These are phyloP conservation scores for Tetanocera ferruginea DNA, from an alignment of 2,888 invertebrate species.

Conservation along the genomic window DNA sequence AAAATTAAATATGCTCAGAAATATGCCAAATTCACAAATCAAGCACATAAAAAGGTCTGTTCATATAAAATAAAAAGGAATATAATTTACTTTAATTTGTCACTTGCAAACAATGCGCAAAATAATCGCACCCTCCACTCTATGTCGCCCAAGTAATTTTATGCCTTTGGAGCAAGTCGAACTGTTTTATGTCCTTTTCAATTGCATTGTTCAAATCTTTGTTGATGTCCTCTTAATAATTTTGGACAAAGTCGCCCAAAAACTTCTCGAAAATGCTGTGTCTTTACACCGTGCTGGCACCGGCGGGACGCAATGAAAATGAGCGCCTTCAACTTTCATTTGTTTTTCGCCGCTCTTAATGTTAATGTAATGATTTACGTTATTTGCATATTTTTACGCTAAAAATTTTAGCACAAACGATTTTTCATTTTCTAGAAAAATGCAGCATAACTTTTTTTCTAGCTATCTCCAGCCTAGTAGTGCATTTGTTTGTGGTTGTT, in stretches of 20 bases:
- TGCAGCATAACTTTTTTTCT: conserved; percentile 22
- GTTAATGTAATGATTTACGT: conserved; percentile 62
- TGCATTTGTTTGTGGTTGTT: conserved; percentile 5
- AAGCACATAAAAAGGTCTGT: no score
- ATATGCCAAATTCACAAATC: no score
- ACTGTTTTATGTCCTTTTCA: background rate
- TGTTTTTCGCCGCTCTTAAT: conserved; percentile 16
- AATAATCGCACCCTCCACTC: background rate
- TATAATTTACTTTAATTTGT: background rate
- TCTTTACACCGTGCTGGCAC: background rate
- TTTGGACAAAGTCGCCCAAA: background rate
- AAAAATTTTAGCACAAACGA: conserved; percentile 55
- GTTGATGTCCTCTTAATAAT: background rate
- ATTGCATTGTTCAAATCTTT: background rate
- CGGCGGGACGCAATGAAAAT: conserved; percentile 2
- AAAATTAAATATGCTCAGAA: no score
- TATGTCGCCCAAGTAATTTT: conserved; percentile 13
- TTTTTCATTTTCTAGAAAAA: conserved; percentile 61
- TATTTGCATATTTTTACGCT: conserved; percentile 67
- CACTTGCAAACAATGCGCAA: conserved; percentile 18
- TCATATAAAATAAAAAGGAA: background rate
- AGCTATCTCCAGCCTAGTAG: background rate
- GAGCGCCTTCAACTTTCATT: conserved; percentile 27
- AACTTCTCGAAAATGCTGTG: background rate
- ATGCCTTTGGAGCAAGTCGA: conserved; percentile 13